Evolutionary conservation across 1,140 invertebrate genomes (phyloP), one percentile per base, ranked within the genome.

Genomic region (Nasonia vitripennis): DNA sequence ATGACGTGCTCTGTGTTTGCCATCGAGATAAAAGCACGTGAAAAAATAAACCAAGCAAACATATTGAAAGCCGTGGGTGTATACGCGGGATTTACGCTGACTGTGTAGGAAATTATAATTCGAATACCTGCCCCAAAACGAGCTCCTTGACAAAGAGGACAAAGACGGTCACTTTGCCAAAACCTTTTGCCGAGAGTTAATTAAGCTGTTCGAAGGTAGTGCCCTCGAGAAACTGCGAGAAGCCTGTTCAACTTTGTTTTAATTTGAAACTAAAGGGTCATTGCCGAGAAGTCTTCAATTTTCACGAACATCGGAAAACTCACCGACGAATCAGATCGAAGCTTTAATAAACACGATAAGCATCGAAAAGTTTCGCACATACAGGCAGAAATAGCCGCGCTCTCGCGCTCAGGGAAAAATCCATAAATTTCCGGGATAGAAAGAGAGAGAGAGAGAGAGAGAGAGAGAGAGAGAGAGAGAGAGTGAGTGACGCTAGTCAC

Each of bases 401-500:
- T n/a, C n/a, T n/a, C 62, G 27, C 27, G 27, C 27, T 1, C 11
- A 77, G 14, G 81, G 27, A 45, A 80, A 70, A 79, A 78, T 55
- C 34, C 83, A 80, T 84, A 80, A 84, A 73, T 79, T 80, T 74
- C 77, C 45, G 45, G 70, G 31, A 41, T 77, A 62, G 17, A 62
- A 20, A 48, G 41, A 48, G 41, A 77, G 12, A n/a, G 41, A 77
- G 12, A n/a, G 41, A 77, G 45, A 27, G 23, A 27, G 23, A 27
- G 23, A 27, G 23, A 27, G 23, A 27, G 27, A 27, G 27, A 62
- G 17, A 62, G 2, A 48, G 41, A 48, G 41, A 77, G 12, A n/a
- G 41, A 45, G 74, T n/a, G 17, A 77, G 45, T 78, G 77, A 55
- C 67, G 20, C 27, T 20, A 67, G 75, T 83, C 82, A 78, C 74